Evolutionary conservation across 1,140 invertebrate species (phyloP), one percentile per base, ranked within the genome.

Genomic region (Microplitis mediator): DNA sequence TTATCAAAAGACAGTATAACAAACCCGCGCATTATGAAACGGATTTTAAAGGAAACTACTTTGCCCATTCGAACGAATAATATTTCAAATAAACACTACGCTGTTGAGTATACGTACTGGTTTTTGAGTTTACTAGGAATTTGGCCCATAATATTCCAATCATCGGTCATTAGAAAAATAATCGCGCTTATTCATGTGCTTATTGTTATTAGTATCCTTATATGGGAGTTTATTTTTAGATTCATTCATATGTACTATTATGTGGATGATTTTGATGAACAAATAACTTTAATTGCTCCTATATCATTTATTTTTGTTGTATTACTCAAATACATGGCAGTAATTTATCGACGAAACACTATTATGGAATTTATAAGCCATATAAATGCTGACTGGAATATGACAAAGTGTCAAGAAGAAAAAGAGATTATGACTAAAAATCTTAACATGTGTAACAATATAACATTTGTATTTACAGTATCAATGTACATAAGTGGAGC

Each of bases 91-190:
- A 35, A 65, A 5, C 23, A 54, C n/a, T 16, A 14, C 16, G 60
- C 67, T 0, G 11, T 74, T 23, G 9, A 74, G 14, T 70, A 65
- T 8, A 64, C 50, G 9, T 51, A 56, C 11, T 66, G 61, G 34
- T 66, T 69, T 14, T 31, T 70, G 0, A 50, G 35, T 14, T 3
- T 56, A n/a, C n/a, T 70, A 5, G 67, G 61, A 50, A 51, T 74
- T 34, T 74, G 72, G 72, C 60, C 60, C 13, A 45, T 64, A 13
- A n/a, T 45, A 2, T 61, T 62, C 9, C 45, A 16, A 35, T 14
- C 13, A 11, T 35, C 23, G 3, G 23, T 60, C 3, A 2, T 31
- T 0, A 66, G 52, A 31, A 36, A 52, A 36, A 23, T 52, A 32
- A 69, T 11, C 61, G 14, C 6, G 35, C 23, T 23, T 54, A 69